phyloP scores from a whole-genome alignment of 2,113 vertebrate genomes.

The Phoxinus phoxinus region DNA sequence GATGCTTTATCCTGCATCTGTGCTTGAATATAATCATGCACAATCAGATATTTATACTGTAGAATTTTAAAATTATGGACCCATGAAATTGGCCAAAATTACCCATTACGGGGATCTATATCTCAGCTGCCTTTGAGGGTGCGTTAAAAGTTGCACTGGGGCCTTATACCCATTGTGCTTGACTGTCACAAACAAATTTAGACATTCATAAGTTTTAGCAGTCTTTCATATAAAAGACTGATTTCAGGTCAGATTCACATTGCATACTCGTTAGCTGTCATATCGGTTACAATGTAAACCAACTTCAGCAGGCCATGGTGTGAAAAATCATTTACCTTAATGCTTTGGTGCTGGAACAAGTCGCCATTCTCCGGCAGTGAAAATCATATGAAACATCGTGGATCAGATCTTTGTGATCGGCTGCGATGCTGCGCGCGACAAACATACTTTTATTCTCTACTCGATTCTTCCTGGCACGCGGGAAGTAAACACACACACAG shows the following conservation, averaged over 20 bases:
- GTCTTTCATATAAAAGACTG: no score
- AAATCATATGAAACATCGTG: constrained; percentile 98
- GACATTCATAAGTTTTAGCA: no score
- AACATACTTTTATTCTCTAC: constrained; percentile 77
- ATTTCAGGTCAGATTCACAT: neutral
- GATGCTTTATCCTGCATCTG: no score
- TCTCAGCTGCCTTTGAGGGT: no score
- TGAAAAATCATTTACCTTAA: constrained; percentile 80
- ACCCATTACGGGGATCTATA: no score
- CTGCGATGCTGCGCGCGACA: constrained; percentile 90
- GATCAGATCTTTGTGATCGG: constrained; percentile 95
- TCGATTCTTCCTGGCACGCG: neutral
- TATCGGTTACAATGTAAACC: neutral
- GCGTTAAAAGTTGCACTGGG: no score
- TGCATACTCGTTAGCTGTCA: neutral
- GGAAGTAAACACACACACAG: neutral
- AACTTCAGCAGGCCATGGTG: neutral
- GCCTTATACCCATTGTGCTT: no score
- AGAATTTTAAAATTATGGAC: no score
- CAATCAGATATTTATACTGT: no score
- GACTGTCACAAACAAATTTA: no score
- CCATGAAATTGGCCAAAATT: no score
- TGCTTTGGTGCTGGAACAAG: constrained; percentile 97
- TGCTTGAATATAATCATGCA: no score
- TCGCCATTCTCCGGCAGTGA: constrained; percentile 95